Conservation (phyloP, 2,888 invertebrate genomes). For the Ethmia dodecea region DNA sequence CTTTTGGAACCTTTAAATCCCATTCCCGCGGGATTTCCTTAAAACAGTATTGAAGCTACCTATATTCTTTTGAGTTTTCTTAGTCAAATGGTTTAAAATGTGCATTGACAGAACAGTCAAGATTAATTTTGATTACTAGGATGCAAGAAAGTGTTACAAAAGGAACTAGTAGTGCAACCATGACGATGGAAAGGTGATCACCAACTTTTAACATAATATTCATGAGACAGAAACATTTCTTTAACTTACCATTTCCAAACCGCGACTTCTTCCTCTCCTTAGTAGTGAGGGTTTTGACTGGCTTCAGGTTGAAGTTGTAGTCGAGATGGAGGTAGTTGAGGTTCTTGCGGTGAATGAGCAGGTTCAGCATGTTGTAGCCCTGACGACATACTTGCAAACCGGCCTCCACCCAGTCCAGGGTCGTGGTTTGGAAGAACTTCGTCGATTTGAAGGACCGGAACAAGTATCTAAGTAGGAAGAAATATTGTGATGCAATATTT, state of each 20-base stretch:
- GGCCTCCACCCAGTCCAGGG: slow-evolving; percentile 99
- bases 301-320: slow-evolving; percentile 99
- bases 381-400: slow-evolving; percentile 98
- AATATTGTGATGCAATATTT: not conserved
- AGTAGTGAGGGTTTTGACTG: slow-evolving; percentile 99
- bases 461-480: slow-evolving; percentile 80
- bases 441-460: slow-evolving; percentile 99
- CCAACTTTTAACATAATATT: too few relatives aligned
- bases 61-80: too few relatives aligned
- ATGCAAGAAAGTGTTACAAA: too few relatives aligned
- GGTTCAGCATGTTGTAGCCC: slow-evolving; percentile 99
- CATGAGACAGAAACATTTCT: not conserved
- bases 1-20: too few relatives aligned
- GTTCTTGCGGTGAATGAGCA: slow-evolving; percentile 99
- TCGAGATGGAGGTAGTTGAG: slow-evolving; percentile 99
- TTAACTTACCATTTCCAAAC: slow-evolving; percentile 90
- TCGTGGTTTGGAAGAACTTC: slow-evolving; percentile 99
- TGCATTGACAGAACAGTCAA: too few relatives aligned
- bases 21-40: too few relatives aligned
- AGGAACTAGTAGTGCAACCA: too few relatives aligned
- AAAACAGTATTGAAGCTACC: too few relatives aligned
- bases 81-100: too few relatives aligned
- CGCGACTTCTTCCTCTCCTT: slow-evolving; percentile 99
- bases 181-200: too few relatives aligned
- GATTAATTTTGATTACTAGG: too few relatives aligned